Evolutionary conservation across 2,797 vertebrate genomes (phyloP), one percentile per base, ranked within the genome.

Genomic region (Oryzias dopingdopingensis): DNA sequence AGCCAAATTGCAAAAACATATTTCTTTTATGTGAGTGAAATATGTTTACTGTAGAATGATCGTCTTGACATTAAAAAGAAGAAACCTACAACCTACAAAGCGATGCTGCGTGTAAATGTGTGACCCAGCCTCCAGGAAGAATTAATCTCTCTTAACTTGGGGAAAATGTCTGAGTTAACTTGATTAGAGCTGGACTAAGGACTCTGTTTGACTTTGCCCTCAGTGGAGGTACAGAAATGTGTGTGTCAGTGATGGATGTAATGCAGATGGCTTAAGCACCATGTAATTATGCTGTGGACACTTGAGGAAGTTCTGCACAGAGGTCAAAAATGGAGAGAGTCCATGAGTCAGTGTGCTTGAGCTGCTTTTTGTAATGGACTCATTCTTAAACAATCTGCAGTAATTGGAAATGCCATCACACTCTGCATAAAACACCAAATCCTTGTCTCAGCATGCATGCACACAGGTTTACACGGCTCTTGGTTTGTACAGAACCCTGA

Each of bases 251-350:
- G 87, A 89, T 87, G 82, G 85, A 89, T 89, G 84, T 71, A 66
- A 81, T 87, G 83, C 85, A 89, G 87, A 87, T 86, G 85, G 85
- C 79, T 74, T 70, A 69, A 69, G 77, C 81, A 77, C 77, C 67
- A 80, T 82, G 76, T 87, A 84, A 89, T 89, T 89, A 86, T 82
- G 67, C 65, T 66, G 75, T 84, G 79, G 83, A 86, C 82, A 84
- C 77, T 78, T 74, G 74, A 87, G 81, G 74, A 87, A 84, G 79
- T 74, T 66, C 76, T 29, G 22, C 59, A 52, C 74, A 76, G 81
- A 86, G 82, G 82, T 86, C 84, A 78, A 64, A 65, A 49, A 75
- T 66, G 76, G 80, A 67, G 70, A 44, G 47, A 43, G 20, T 56
- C 22, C 62, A 56, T 60, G 42, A 70, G 52, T 40, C 61, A 51